Evolutionary conservation across 2,113 vertebrate genomes (phyloP), one percentile per base, ranked within the genome.

Genomic region (Oreotragus oreotragus): DNA sequence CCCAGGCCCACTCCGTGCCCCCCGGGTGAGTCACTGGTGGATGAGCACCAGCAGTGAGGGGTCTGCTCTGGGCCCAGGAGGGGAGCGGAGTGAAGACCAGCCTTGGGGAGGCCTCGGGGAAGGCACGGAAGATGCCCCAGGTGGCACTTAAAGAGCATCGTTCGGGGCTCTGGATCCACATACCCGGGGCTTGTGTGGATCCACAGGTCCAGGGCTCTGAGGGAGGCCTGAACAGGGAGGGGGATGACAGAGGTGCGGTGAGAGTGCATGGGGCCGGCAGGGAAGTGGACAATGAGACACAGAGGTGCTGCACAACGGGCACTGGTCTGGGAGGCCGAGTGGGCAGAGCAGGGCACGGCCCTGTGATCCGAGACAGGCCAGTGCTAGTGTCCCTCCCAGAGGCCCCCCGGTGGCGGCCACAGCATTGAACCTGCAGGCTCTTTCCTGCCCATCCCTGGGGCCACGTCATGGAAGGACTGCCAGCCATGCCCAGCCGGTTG

Each of bases 401-500:
- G 36, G 28, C n/a, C 17, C 36, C 6, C 45, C 2, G 4, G 23
- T 1, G 4, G 94, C 39, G 85, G 28, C 64, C 51, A 19, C 13
- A 51, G 8, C 16, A 2, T 91, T 92, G 49, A 6, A 2, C 91
- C 70, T 83, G 2, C 96, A 99, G 99, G 99, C 47, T 99, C 98
- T 60, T 99, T 99, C 97, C 92, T 98, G 90, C 97, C 98, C 77
- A 98, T 93, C 91, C 95, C 76, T 39, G 99, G 99, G 2, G 99
- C 99, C 1, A 95, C 88, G 16, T 99, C 99, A 0, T 90, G 93
- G 13, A 97, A 98, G 2, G 99, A 99, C 51, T 99, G 99, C 98
- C 98, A 98, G 85, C 97, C 98, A 43, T 99, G 99, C 97, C 96
- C 98, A 14, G 98, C 99, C 0, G 99, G 99, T 80, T 99, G 98